phyloP scores from a whole-genome alignment of 2,797 vertebrate genomes.

The Chloroceryle amazona region DNA sequence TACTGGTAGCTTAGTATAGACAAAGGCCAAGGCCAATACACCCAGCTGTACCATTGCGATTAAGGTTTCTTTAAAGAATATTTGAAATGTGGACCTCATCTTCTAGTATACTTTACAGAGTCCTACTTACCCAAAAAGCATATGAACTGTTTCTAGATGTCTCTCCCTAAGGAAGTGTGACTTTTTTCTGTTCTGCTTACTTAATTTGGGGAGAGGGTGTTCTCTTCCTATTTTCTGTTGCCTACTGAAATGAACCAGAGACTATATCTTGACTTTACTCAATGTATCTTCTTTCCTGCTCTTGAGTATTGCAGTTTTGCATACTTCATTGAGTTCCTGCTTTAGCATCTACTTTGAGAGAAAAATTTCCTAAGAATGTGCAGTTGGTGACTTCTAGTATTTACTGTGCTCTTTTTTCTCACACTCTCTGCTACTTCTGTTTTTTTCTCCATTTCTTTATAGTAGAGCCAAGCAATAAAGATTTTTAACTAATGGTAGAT shows the following conservation, averaged over 20 bases:
- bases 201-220: neutral
- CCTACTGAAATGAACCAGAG: neutral
- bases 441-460: neutral
- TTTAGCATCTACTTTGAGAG: neutral
- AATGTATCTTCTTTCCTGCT: neutral
- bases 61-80: neutral
- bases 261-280: neutral
- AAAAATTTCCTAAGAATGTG: neutral
- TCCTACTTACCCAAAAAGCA: neutral
- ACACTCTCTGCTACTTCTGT: fast-evolving
- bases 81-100: neutral
- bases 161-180: neutral
- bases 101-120: neutral
- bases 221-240: neutral
- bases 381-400: neutral
- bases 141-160: neutral
- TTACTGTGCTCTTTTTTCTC: neutral
- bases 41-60: neutral
- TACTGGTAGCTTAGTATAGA: neutral
- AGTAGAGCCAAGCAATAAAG: neutral
- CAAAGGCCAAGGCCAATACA: neutral
- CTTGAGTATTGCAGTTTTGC: neutral
- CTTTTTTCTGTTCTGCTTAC: neutral
- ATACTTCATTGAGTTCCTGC: neutral
- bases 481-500: neutral